These are phyloP conservation scores for Trochalopteron elliotii DNA, from an alignment of 2,113 vertebrate species.

Conservation along the genomic window DNA sequence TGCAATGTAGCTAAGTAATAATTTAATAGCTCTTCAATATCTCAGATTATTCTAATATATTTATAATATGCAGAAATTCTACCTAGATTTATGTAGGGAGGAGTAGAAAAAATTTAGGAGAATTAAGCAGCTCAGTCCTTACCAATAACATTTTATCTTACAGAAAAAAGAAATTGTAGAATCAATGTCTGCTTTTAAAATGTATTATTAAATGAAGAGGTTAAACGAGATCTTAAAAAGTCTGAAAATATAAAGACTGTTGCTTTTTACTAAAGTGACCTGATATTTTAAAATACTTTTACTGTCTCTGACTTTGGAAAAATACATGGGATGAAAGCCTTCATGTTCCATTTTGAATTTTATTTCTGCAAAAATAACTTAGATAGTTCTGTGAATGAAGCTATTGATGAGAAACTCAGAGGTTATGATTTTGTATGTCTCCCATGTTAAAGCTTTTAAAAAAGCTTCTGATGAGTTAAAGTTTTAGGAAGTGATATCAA, in stretches of 20 bases:
- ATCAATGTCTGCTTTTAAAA: not conserved
- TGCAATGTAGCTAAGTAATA: not conserved
- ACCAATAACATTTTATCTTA: not conserved
- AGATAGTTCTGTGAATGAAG: not conserved
- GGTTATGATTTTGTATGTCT: not conserved
- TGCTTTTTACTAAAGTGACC: not conserved
- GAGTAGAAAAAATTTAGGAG: not conserved
- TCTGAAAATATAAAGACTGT: not conserved
- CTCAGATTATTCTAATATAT: not conserved
- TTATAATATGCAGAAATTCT: not conserved
- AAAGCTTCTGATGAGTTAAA: not conserved
- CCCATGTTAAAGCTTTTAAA: not conserved
- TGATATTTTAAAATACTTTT: not conserved
- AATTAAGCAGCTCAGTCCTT: not conserved
- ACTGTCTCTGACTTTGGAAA: not conserved
- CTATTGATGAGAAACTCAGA: not conserved
- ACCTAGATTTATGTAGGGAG: not conserved
- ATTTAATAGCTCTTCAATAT: not conserved
- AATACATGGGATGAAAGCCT: not conserved
- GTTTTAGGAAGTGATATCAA: not conserved
- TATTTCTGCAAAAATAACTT: constrained; percentile 5
- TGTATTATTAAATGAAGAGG: not conserved
- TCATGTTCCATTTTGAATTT: not conserved
- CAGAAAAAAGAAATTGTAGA: not conserved
- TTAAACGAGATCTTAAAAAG: not conserved